A percentile compares a stretch with the other conserved stretches of the same genome.
These are phyloP conservation scores for Ia io DNA, from an alignment of 2,113 vertebrate genomes.

Conservation along the genomic window DNA sequence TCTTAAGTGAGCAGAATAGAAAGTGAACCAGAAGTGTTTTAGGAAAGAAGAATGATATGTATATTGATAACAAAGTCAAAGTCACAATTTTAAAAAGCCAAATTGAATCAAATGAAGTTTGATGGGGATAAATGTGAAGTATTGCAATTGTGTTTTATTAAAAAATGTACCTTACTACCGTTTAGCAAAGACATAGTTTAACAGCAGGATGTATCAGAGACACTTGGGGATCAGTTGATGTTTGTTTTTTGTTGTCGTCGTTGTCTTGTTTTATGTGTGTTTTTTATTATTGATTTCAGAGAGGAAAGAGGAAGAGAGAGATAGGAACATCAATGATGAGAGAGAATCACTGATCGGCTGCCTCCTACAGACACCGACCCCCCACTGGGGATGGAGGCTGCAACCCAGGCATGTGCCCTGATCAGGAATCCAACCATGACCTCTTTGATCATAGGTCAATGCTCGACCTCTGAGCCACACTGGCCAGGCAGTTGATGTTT, in stretches of 20 bases:
- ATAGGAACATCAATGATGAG: too few relatives aligned
- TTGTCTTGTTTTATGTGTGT: too few relatives aligned
- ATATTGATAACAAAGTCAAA: background rate
- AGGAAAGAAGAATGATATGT: background rate
- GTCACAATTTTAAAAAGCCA: background rate
- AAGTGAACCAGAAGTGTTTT: background rate
- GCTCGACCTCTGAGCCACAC: too few relatives aligned
- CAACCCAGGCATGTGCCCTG: too few relatives aligned
- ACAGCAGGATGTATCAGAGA: background rate
- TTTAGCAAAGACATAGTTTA: background rate
- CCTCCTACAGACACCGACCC: too few relatives aligned
- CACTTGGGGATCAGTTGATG: background rate
- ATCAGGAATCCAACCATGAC: too few relatives aligned
- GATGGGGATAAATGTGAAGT: background rate
- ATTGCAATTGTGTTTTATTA: background rate
- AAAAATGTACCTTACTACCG: background rate
- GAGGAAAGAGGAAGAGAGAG: too few relatives aligned
- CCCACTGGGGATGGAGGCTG: too few relatives aligned
- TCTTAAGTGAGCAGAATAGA: background rate
- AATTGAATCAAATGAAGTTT: background rate
- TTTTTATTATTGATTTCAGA: too few relatives aligned
- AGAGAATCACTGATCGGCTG: too few relatives aligned
- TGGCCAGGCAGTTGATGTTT: background rate
- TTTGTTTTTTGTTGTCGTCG: background rate
- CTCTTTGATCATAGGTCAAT: too few relatives aligned